phyloP scores from a whole-genome alignment of 2,888 invertebrate species.

The Diaphora mendica region DNA sequence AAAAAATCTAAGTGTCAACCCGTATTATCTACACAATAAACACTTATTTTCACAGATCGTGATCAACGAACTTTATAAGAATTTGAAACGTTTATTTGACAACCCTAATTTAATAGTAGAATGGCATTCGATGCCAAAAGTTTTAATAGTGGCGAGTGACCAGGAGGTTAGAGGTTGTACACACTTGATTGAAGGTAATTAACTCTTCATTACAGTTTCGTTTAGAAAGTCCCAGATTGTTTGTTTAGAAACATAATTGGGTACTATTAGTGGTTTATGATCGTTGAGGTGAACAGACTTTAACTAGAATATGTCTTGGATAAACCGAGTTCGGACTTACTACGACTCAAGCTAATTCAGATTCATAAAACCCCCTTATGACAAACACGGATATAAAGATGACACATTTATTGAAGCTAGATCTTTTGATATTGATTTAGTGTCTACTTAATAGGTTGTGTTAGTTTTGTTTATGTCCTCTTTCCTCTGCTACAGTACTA shows the following conservation, averaged over 20 bases:
- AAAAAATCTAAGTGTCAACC: background rate
- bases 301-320: conserved; percentile 2
- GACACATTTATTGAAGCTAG: background rate
- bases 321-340: background rate
- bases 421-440: background rate
- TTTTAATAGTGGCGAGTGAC: conserved; percentile 43
- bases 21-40: background rate
- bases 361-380: background rate
- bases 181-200: conserved; percentile 45
- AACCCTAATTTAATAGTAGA: conserved; percentile 28
- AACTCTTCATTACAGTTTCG: conserved; percentile 36
- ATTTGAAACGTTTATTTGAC: background rate
- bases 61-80: background rate
- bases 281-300: conserved; percentile 12
- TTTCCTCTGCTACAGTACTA: background rate
- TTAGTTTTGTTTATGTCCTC: background rate
- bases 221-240: conserved; percentile 47
- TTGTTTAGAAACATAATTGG: conserved; percentile 41
- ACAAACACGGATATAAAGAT: background rate
- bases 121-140: conserved; percentile 42
- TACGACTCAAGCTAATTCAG: too few relatives aligned
- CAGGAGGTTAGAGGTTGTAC: conserved; percentile 39
- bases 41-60: background rate
- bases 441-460: background rate
- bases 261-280: conserved; percentile 28